Evolutionary conservation across 2,113 vertebrate species (phyloP).

Genomic region (Lynx canadensis): DNA sequence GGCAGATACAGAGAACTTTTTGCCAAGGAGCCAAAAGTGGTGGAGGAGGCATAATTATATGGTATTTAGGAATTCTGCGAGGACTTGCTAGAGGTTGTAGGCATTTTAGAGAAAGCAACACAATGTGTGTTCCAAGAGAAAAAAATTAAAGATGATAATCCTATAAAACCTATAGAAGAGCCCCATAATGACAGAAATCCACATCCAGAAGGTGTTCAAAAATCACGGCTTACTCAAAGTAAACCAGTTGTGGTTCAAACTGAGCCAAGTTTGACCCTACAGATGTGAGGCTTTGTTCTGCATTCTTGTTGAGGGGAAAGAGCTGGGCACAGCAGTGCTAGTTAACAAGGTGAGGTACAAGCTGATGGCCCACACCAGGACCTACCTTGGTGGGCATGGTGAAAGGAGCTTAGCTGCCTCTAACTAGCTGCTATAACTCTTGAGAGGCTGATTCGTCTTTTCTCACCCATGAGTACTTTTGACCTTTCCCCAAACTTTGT

Average conservation of each 20-base stretch:
- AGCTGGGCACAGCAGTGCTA: conserved; percentile 88
- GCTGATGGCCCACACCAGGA: conserved; percentile 91
- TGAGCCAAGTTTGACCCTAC: conserved; percentile 92
- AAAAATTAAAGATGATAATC: conserved; percentile 91
- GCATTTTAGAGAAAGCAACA: conserved; percentile 94
- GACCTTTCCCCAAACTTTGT: conserved; percentile 45
- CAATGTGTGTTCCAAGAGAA: conserved; percentile 91
- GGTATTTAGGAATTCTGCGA: conserved; percentile 95
- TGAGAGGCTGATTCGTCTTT: conserved; percentile 72
- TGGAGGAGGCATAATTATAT: conserved; percentile 93
- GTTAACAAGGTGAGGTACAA: conserved; percentile 94
- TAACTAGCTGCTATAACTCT: conserved; percentile 10
- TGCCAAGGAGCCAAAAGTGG: conserved; percentile 90
- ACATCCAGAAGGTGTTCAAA: conserved; percentile 94
- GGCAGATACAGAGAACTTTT: conserved; percentile 92
- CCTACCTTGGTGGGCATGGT: conserved; percentile 91
- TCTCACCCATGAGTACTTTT: conserved; percentile 27
- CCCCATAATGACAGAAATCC: conserved; percentile 92
- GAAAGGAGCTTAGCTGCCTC: conserved; percentile 86
- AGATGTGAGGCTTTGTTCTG: conserved; percentile 94
- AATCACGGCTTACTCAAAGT: conserved; percentile 91
- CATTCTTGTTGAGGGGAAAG: conserved; percentile 88
- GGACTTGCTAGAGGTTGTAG: conserved; percentile 93
- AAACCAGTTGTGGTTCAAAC: conserved; percentile 72
- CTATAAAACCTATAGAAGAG: conserved; percentile 92